phyloP scores from a whole-genome alignment of 2,888 invertebrate species.

The Galerucella pusilla region DNA sequence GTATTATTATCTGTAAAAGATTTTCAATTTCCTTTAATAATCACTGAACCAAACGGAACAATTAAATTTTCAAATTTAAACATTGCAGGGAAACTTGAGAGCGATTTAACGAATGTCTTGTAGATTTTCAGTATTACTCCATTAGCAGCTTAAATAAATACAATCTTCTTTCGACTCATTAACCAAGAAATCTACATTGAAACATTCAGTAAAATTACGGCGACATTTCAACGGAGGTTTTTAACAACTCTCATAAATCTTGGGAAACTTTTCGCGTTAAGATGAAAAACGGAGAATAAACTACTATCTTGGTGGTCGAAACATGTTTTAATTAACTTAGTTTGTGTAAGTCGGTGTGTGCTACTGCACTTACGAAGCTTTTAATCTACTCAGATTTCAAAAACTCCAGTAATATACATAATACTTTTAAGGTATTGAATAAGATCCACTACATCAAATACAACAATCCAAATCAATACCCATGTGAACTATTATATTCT shows the following conservation, averaged over 20 bases:
- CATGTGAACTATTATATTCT: too few species aligned
- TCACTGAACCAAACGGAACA: neutral
- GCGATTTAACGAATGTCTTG: neutral
- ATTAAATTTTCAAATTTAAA: neutral
- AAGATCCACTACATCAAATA: neutral
- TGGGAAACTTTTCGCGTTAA: slow-evolving; percentile 26
- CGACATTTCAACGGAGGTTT: slow-evolving; percentile 24
- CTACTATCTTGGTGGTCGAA: slow-evolving; percentile 25
- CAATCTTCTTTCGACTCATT: slow-evolving; percentile 30
- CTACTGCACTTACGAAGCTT: neutral
- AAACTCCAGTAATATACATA: neutral
- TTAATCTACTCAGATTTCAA: neutral
- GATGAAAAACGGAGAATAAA: slow-evolving; percentile 30
- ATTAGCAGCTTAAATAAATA: slow-evolving; percentile 28
- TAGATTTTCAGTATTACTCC: neutral
- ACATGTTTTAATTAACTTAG: slow-evolving; percentile 29
- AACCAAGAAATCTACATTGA: slow-evolving; percentile 21
- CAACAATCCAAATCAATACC: neutral
- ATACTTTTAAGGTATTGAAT: neutral
- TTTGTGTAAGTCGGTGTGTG: slow-evolving; percentile 5
- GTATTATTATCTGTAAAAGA: neutral
- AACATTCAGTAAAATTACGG: slow-evolving; percentile 18
- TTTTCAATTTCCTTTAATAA: neutral
- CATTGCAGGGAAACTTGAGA: neutral
- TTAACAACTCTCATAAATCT: slow-evolving; percentile 27